These are phyloP conservation scores for Phaethornis superciliosus DNA, from an alignment of 2,113 vertebrate species.

Conservation along the genomic window DNA sequence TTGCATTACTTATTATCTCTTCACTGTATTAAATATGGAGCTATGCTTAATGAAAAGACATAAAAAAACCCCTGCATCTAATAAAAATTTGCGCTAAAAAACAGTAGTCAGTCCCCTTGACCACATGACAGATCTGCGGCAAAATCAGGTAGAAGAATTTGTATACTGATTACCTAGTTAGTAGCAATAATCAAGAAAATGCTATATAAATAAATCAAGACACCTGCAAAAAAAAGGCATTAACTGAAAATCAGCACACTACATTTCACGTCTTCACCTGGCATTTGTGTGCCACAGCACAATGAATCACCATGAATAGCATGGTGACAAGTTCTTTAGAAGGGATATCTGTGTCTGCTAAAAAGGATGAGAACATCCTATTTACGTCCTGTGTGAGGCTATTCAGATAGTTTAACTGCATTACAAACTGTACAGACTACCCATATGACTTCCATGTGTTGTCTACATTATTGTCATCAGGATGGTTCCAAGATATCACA, in stretches of 20 bases:
- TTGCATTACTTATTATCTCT: neutral
- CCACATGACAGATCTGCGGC: neutral
- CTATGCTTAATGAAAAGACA: neutral
- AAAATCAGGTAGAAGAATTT: neutral
- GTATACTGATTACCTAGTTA: neutral
- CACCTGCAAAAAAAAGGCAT: neutral
- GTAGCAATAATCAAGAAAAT: neutral
- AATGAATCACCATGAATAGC: neutral
- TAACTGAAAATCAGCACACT: neutral
- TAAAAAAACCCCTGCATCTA: neutral
- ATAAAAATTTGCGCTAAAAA: neutral
- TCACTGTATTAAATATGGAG: neutral
- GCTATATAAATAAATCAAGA: neutral
- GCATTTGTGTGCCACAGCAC: neutral
- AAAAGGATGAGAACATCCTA: neutral
- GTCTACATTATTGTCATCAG: neutral
- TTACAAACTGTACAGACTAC: neutral
- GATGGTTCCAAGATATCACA: neutral
- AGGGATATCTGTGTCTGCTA: neutral
- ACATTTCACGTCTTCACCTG: neutral
- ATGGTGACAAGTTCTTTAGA: neutral
- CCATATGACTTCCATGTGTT: neutral
- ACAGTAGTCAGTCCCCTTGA: neutral
- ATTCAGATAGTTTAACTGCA: neutral
- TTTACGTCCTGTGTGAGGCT: neutral